These are phyloP conservation scores for Bimastos eiseni DNA, from an alignment of 2,888 invertebrate genomes.

Conservation along the genomic window DNA sequence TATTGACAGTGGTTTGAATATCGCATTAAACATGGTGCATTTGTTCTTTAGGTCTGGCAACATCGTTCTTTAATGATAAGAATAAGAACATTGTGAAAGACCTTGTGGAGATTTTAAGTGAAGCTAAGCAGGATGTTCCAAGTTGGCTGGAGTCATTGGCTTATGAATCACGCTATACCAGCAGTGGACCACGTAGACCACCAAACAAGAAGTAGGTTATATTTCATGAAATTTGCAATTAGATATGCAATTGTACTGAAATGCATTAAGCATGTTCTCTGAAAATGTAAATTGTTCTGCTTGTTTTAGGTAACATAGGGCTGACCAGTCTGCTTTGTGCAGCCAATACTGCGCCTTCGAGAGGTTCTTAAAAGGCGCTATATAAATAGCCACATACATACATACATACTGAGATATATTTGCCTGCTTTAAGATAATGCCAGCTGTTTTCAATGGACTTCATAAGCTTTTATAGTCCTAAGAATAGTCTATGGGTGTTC, in stretches of 20 bases:
- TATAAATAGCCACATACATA: too few species aligned
- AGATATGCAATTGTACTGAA: background rate
- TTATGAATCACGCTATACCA: slow-evolving; percentile 50
- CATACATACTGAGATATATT: background rate
- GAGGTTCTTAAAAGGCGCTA: too few species aligned
- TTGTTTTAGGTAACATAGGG: background rate
- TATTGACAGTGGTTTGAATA: background rate
- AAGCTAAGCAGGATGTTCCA: slow-evolving; percentile 95
- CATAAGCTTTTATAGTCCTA: too few species aligned
- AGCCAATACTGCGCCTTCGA: too few species aligned
- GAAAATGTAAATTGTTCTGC: background rate
- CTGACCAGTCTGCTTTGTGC: background rate
- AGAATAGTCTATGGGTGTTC: too few species aligned
- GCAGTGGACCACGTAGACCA: slow-evolving; percentile 44
- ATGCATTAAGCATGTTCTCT: background rate
- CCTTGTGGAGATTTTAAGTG: slow-evolving; percentile 86
- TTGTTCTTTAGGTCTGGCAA: slow-evolving; percentile 77
- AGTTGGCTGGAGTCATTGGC: slow-evolving; percentile 72
- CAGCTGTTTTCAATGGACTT: too few species aligned
- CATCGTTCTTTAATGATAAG: slow-evolving; percentile 97
- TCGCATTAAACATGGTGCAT: background rate
- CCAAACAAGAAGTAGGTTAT: slow-evolving; percentile 36
- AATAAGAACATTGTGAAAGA: slow-evolving; percentile 90
- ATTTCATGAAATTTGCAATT: background rate
- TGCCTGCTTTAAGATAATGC: too few species aligned